A percentile compares a stretch with the other conserved stretches of the same genome.
These are phyloP conservation scores for Poliocrania exsul DNA, from an alignment of 2,797 vertebrate genomes.

Conservation along the genomic window DNA sequence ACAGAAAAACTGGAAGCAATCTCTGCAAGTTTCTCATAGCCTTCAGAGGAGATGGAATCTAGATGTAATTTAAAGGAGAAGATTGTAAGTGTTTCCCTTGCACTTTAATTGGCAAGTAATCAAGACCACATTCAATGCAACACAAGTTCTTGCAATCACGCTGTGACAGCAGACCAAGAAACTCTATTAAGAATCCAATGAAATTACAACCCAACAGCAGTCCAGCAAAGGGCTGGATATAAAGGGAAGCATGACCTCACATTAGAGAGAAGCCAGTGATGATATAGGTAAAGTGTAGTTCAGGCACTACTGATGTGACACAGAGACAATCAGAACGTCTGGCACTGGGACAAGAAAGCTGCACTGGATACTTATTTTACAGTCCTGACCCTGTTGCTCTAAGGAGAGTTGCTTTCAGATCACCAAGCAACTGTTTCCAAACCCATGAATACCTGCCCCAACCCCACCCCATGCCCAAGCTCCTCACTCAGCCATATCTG, in stretches of 20 bases:
- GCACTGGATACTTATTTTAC: background rate
- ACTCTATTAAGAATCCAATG: conserved; percentile 47
- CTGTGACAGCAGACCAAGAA: conserved; percentile 58
- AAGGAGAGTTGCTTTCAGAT: background rate
- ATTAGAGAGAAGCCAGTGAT: background rate
- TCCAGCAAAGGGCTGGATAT: conserved; percentile 8
- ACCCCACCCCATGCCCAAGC: background rate
- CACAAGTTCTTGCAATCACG: conserved; percentile 29
- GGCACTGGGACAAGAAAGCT: background rate
- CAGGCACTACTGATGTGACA: background rate
- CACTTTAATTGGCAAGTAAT: conserved; percentile 65
- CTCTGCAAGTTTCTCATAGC: background rate
- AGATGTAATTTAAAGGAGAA: conserved; percentile 18
- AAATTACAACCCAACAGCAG: conserved; percentile 49
- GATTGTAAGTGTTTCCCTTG: conserved; percentile 37
- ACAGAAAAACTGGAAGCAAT: background rate
- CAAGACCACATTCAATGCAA: conserved; percentile 54
- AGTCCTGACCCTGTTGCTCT: background rate
- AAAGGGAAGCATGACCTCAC: conserved; percentile 28
- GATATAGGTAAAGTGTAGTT: background rate
- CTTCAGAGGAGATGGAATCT: background rate
- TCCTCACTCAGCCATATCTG: background rate
- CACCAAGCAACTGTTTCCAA: background rate
- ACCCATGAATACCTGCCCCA: background rate
- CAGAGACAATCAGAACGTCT: background rate